phyloP scores from a whole-genome alignment of 2,888 invertebrate species.

The Ichneumon xanthorius region DNA sequence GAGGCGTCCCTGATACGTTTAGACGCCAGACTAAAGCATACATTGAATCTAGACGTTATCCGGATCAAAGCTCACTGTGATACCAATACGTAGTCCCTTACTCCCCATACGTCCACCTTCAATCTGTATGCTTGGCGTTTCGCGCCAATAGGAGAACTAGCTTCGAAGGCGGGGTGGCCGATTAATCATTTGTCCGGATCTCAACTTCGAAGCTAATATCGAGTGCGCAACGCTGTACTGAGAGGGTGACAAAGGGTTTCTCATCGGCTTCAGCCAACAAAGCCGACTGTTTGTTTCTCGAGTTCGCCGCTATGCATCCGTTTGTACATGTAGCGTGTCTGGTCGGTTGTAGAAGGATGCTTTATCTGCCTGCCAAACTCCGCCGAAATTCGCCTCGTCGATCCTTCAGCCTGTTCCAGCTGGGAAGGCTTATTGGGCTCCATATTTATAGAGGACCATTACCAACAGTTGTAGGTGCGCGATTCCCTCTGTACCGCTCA shows the following conservation, averaged over 20 bases:
- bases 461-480: background rate
- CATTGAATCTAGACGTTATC: conserved; percentile 20
- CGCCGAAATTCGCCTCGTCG: background rate
- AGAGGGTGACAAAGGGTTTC: conserved; percentile 59
- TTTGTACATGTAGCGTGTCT: background rate
- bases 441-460: background rate
- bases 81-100: conserved; percentile 46
- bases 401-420: conserved; percentile 3
- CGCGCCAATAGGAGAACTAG: background rate
- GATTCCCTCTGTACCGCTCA: too few relatives aligned
- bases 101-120: background rate
- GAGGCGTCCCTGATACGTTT: background rate
- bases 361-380: conserved; percentile 26
- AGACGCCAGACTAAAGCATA: conserved; percentile 27
- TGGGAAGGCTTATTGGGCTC: background rate
- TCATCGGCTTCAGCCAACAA: conserved; percentile 28
- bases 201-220: conserved; percentile 67
- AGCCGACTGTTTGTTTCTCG: conserved; percentile 46
- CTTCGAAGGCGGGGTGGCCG: conserved; percentile 1
- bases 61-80: conserved; percentile 70
- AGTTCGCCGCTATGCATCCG: conserved; percentile 8
- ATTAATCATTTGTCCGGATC: conserved; percentile 72
- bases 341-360: background rate
- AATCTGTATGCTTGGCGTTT: background rate
- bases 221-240: conserved; percentile 62